phyloP scores from a whole-genome alignment of 2,797 vertebrate species.

The Hydrophis major region DNA sequence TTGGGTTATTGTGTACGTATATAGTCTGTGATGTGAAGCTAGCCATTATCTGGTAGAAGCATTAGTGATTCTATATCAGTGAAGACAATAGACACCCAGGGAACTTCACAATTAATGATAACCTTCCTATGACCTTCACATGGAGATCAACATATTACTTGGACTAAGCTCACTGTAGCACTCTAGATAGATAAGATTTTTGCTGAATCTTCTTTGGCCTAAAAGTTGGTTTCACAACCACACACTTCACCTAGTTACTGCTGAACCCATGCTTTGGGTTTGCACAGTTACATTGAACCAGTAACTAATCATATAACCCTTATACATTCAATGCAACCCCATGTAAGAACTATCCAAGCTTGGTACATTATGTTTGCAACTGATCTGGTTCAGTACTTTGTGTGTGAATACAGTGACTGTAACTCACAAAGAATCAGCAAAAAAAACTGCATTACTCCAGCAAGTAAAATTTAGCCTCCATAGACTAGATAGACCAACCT shows the following conservation, averaged over 20 bases:
- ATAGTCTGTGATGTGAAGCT: neutral
- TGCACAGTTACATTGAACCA: neutral
- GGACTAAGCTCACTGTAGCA: neutral
- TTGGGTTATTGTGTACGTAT: neutral
- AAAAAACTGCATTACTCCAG: neutral
- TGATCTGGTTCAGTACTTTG: neutral
- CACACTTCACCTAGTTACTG: neutral
- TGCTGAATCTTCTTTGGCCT: neutral
- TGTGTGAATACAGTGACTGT: neutral
- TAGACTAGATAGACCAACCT: neutral
- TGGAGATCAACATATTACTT: neutral
- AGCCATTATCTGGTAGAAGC: neutral
- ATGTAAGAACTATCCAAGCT: neutral
- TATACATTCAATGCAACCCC: neutral
- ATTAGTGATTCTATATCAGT: neutral
- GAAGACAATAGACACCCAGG: neutral
- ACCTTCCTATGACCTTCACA: neutral
- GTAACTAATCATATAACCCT: neutral
- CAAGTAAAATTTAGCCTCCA: neutral
- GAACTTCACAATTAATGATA: neutral
- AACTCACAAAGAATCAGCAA: neutral
- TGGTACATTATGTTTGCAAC: neutral
- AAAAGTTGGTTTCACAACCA: neutral
- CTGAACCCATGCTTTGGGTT: neutral
- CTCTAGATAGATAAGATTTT: neutral